Base-by-base conservation (phyloP, 2,888 invertebrate species). In the Alloscopus bannaensis region DNA sequence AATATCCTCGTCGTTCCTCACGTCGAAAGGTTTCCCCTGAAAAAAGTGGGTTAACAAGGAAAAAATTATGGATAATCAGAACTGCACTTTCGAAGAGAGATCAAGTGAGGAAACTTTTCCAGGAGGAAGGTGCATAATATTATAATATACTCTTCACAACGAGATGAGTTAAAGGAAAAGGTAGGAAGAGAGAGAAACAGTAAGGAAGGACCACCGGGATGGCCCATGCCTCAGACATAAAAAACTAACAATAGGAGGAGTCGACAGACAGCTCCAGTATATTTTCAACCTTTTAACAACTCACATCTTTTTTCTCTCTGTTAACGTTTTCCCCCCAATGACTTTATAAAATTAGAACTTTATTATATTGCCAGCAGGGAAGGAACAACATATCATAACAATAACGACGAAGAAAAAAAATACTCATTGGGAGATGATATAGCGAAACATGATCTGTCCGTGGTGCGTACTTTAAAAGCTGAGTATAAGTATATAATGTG, bases 301-400 rank as follows among this genome's bases (percentile, higher is more conserved):
- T 81, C 72, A 73, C 73, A 73, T 77, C 70, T 78, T 75, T 78
- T n/a, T n/a, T n/a, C n/a, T n/a, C n/a, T n/a, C n/a, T n/a, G n/a
- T n/a, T n/a, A n/a, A n/a, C n/a, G n/a, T n/a, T n/a, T n/a, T n/a
- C n/a, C n/a, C 80, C 68, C 82, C 82, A 85, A 85, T 84, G 84
- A 85, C 85, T 85, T 85, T 84, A 85, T 85, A 85, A 84, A 85
- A 84, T 85, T 85, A 83, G 85, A 85, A 84, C 83, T 83, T 84
- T 83, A 83, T 84, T 82, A 82, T 70, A 72, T 65, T 81, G 73
- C 81, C 76, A 79, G 79, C 79, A 79, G 79, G 79, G 79, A 72
- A 79, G 79, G 68, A 40, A 79, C 72, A 79, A 79, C 79, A 73
- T 79, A 79, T 79, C 79, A 65, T 78, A 79, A 79, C 68, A 79